These are phyloP conservation scores for Anoplophora glabripennis DNA, from an alignment of 1,140 invertebrate genomes.

Conservation along the genomic window DNA sequence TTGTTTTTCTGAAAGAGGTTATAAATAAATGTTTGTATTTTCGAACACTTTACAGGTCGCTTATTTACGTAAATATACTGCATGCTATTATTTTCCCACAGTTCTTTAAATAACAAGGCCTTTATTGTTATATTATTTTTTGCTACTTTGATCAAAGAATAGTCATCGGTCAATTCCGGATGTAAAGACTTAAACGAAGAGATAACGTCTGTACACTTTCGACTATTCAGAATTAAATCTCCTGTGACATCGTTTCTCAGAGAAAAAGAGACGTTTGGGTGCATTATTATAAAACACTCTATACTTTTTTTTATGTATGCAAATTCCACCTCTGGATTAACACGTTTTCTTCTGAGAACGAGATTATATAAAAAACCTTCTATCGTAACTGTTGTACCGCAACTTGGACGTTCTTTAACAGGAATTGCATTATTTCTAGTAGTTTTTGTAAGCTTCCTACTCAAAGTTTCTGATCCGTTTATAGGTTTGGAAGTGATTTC, in stretches of 20 bases:
- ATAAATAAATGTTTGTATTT: constrained; percentile 53
- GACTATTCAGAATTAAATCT: constrained; percentile 56
- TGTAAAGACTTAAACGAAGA: constrained; percentile 55
- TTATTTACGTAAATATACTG: constrained; percentile 66
- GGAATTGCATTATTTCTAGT: constrained; percentile 15
- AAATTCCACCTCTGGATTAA: constrained; percentile 56
- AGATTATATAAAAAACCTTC: constrained; percentile 61
- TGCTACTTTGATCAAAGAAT: constrained; percentile 53
- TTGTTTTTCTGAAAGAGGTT: constrained; percentile 45
- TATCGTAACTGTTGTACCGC: constrained; percentile 64
- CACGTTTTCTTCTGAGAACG: constrained; percentile 58
- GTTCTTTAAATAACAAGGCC: constrained; percentile 55
- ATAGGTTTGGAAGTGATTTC: constrained; percentile 55
- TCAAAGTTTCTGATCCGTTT: constrained; percentile 49
- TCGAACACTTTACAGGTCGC: constrained; percentile 53
- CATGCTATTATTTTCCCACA: constrained; percentile 49
- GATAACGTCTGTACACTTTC: constrained; percentile 53
- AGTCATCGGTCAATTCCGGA: constrained; percentile 48
- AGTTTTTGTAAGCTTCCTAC: constrained; percentile 48
- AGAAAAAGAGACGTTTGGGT: constrained; percentile 57
- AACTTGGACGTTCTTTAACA: constrained; percentile 48
- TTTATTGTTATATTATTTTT: constrained; percentile 54
- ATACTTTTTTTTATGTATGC: constrained; percentile 56
- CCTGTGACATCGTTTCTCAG: constrained; percentile 60
- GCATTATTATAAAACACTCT: constrained; percentile 58